Evolutionary conservation across 2,888 invertebrate species (phyloP).

Genomic region (Zhuqinia jingwanae): DNA sequence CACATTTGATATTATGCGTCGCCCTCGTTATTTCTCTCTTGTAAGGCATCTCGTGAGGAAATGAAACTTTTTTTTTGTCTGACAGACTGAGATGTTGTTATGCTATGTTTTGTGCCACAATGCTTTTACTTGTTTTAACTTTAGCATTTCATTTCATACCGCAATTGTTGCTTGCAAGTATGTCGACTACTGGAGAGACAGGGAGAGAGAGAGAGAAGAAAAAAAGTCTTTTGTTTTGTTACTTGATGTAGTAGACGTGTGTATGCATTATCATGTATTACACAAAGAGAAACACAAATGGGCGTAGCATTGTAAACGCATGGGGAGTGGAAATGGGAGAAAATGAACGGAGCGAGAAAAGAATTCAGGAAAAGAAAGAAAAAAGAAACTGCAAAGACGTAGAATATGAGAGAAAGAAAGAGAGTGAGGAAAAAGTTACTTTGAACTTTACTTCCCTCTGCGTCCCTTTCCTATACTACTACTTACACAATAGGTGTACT

Average conservation of each 20-base stretch:
- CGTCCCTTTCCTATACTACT: too few species aligned
- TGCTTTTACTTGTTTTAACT: not conserved
- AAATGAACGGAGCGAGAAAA: not conserved
- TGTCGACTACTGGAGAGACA: not conserved
- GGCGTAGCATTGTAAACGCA: not conserved
- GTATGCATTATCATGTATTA: too few species aligned
- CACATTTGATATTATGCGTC: too few species aligned
- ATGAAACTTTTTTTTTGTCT: constrained; percentile 6
- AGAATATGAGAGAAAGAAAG: not conserved
- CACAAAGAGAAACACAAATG: too few species aligned
- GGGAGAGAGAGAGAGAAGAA: not conserved
- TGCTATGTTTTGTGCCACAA: not conserved
- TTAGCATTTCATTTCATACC: not conserved
- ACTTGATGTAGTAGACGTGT: not conserved
- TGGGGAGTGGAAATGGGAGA: not conserved
- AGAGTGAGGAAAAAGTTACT: constrained; percentile 36
- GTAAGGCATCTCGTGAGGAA: too few species aligned
- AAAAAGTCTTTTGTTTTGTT: constrained; percentile 17
- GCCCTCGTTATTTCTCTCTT: too few species aligned
- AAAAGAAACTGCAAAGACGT: too few species aligned
- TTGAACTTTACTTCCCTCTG: constrained; percentile 24
- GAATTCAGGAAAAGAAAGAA: not conserved
- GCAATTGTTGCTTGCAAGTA: constrained; percentile 29
- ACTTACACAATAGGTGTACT: too few species aligned
- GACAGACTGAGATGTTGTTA: not conserved